A percentile compares a stretch with the other conserved stretches of the same genome.
Evolutionary conservation across 2,113 vertebrate genomes (phyloP).

Genomic region (Anarhynchus alexandrinus): DNA sequence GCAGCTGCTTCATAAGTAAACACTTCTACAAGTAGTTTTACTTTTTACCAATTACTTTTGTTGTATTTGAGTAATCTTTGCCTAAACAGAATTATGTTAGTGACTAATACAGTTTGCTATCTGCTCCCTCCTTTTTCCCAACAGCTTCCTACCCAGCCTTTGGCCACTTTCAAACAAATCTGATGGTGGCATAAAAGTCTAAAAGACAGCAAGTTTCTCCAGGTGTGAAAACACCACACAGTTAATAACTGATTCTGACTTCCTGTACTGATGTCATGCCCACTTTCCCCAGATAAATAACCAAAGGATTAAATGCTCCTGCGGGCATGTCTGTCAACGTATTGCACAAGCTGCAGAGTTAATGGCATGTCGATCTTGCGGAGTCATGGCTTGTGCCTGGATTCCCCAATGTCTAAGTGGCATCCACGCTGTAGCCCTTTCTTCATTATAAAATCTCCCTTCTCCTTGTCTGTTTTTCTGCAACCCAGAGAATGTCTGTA

Average conservation of each 20-base stretch:
- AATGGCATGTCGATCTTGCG: not conserved
- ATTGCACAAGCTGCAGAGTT: not conserved
- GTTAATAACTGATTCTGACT: not conserved
- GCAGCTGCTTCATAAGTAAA: not conserved
- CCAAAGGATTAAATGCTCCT: not conserved
- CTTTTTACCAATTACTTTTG: not conserved
- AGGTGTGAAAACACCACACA: not conserved
- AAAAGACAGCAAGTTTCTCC: not conserved
- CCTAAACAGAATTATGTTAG: not conserved
- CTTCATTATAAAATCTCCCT: not conserved
- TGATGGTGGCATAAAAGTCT: not conserved
- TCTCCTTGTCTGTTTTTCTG: not conserved
- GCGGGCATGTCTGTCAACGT: accelerated
- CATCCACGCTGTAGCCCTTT: not conserved
- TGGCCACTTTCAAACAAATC: not conserved
- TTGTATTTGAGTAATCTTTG: not conserved
- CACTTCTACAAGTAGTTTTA: not conserved
- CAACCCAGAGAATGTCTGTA: not conserved
- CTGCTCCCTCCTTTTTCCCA: not conserved
- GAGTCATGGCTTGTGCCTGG: not conserved
- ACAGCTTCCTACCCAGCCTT: not conserved
- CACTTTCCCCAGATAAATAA: not conserved
- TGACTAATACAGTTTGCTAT: not conserved
- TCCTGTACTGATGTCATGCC: not conserved
- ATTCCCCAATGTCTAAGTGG: not conserved